A percentile compares a stretch with the other conserved stretches of the same genome.
These are phyloP conservation scores for Colaptes auratus DNA, from an alignment of 2,113 vertebrate species.

Conservation along the genomic window DNA sequence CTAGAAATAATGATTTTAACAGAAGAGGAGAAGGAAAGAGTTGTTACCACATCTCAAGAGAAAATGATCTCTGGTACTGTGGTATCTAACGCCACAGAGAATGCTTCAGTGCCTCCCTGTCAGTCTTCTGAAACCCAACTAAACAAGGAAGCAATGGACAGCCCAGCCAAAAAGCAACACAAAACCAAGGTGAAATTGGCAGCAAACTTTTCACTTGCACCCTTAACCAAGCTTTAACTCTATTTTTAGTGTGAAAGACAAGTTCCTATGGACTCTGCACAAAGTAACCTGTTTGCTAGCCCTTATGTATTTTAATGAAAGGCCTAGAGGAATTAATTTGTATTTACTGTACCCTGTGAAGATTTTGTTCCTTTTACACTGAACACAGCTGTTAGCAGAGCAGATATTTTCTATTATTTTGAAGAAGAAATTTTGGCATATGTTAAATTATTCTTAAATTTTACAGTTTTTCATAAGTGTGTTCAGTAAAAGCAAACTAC, in stretches of 20 bases:
- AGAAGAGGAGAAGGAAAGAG: slow-evolving; percentile 66
- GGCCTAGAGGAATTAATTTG: slow-evolving; percentile 40
- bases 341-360: slow-evolving; percentile 43
- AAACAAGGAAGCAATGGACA: slow-evolving; percentile 77
- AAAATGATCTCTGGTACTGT: not conserved
- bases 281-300: slow-evolving; percentile 61
- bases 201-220: slow-evolving; percentile 93
- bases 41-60: slow-evolving; percentile 28
- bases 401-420: slow-evolving; percentile 64
- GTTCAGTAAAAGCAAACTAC: slow-evolving; percentile 40
- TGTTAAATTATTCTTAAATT: slow-evolving; percentile 68
- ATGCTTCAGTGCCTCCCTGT: slow-evolving; percentile 15
- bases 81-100: not conserved
- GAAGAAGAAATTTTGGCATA: slow-evolving; percentile 43
- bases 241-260: slow-evolving; percentile 49
- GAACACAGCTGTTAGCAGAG: slow-evolving; percentile 63
- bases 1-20: slow-evolving; percentile 74
- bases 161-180: slow-evolving; percentile 86
- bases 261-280: slow-evolving; percentile 65
- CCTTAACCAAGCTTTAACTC: slow-evolving; percentile 83
- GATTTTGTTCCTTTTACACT: slow-evolving; percentile 57
- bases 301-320: slow-evolving; percentile 61
- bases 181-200: slow-evolving; percentile 92
- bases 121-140: slow-evolving; percentile 45
- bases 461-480: slow-evolving; percentile 59